phyloP scores from a whole-genome alignment of 2,797 vertebrate species.

The Phrynocephalus guinanensis region DNA sequence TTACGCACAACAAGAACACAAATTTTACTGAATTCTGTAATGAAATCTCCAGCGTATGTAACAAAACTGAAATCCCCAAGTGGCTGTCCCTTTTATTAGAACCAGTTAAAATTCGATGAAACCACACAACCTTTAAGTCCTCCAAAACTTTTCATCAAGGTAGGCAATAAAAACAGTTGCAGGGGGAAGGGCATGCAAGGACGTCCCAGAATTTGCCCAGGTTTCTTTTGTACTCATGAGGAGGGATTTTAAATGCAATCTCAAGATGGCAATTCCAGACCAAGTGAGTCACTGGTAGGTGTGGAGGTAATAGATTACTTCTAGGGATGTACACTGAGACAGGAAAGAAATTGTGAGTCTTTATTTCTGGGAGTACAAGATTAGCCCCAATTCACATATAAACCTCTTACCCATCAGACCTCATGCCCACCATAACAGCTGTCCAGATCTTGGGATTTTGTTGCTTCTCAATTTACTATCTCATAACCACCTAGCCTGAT shows the following conservation, averaged over 20 bases:
- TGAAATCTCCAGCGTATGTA: background rate
- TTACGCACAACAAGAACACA: background rate
- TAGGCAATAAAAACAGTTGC: background rate
- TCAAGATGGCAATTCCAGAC: background rate
- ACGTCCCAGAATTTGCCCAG: background rate
- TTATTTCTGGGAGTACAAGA: background rate
- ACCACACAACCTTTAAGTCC: background rate
- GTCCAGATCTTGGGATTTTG: no score
- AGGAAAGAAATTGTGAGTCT: background rate
- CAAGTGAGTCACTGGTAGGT: background rate
- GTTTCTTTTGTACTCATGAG: background rate
- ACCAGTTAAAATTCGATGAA: background rate
- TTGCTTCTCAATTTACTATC: no score
- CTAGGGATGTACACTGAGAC: background rate
- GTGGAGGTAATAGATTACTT: background rate
- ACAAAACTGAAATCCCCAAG: background rate
- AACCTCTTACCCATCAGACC: background rate
- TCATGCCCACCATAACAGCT: no score
- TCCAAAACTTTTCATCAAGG: background rate
- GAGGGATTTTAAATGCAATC: background rate
- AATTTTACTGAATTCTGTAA: background rate
- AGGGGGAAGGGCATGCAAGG: background rate
- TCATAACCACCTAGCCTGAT: no score
- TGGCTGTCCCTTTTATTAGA: background rate
- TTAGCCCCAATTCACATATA: background rate